phyloP scores from a whole-genome alignment of 2,113 vertebrate species.

The Myodes glareolus region DNA sequence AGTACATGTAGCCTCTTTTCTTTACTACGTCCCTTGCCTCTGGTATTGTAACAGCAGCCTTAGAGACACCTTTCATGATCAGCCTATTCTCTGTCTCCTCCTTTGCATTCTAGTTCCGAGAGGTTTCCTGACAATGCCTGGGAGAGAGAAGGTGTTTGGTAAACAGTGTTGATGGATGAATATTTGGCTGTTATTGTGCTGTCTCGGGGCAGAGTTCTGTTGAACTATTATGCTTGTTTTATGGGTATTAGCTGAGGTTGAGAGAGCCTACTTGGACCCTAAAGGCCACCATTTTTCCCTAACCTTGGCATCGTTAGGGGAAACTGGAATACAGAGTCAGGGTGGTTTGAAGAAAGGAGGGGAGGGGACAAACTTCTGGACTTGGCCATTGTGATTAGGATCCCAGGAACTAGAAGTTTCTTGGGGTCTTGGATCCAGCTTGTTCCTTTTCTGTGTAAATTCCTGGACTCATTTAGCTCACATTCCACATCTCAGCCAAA shows the following conservation, averaged over 20 bases:
- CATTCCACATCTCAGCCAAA: slow-evolving; percentile 60
- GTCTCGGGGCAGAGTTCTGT: neutral
- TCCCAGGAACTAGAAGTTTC: slow-evolving; percentile 3
- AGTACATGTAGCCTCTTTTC: neutral
- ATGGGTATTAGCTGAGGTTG: neutral
- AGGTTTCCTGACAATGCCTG: neutral
- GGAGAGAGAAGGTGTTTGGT: neutral
- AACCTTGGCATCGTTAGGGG: neutral
- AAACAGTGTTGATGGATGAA: neutral
- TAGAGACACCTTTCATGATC: neutral
- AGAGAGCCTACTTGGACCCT: neutral
- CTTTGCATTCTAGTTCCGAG: neutral
- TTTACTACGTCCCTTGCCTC: neutral
- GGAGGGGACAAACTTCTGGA: neutral
- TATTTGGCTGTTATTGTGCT: too few species aligned
- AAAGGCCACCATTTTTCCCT: neutral
- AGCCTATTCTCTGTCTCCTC: neutral
- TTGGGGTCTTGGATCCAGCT: neutral
- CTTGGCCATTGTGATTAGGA: slow-evolving; percentile 10
- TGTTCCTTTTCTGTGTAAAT: neutral
- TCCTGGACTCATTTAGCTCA: neutral
- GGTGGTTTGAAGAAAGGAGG: neutral
- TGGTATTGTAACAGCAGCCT: neutral
- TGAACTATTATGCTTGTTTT: neutral
- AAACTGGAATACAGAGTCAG: neutral